Percentiles rank a stretch among this genome's conserved stretches.
These are phyloP conservation scores for Anthophora plumipes DNA, from an alignment of 2,888 invertebrate genomes.

Conservation along the genomic window DNA sequence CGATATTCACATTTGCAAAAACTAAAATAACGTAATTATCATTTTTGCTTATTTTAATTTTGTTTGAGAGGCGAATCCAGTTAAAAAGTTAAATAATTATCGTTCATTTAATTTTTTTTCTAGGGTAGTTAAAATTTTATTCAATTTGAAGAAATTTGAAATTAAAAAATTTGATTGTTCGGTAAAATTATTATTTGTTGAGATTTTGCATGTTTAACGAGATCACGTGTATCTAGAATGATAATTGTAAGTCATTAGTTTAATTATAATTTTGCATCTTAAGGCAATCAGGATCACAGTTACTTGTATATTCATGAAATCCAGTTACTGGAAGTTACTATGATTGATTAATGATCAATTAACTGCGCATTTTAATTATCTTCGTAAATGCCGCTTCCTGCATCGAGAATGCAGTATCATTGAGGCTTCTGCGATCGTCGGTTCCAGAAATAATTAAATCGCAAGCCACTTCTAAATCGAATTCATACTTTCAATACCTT, in stretches of 20 bases:
- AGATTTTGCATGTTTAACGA: too few species aligned
- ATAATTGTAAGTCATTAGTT: background rate
- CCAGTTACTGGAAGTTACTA: background rate
- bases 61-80: too few species aligned
- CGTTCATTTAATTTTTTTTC: background rate
- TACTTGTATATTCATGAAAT: background rate
- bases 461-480: background rate
- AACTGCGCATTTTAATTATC: background rate
- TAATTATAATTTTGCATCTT: background rate
- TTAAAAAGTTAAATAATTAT: too few species aligned
- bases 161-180: too few species aligned
- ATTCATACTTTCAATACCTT: too few species aligned
- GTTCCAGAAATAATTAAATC: background rate
- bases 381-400: conserved; percentile 1
- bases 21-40: too few species aligned
- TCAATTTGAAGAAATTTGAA: background rate
- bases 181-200: too few species aligned
- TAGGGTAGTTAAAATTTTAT: background rate
- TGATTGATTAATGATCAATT: conserved; percentile 1
- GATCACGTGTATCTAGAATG: too few species aligned
- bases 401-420: background rate
- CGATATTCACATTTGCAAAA: too few species aligned
- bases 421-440: background rate
- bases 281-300: background rate
- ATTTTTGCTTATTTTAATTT: too few species aligned